Conservation (phyloP, 2,113 vertebrate genomes). For the Peromyscus maniculatus region DNA sequence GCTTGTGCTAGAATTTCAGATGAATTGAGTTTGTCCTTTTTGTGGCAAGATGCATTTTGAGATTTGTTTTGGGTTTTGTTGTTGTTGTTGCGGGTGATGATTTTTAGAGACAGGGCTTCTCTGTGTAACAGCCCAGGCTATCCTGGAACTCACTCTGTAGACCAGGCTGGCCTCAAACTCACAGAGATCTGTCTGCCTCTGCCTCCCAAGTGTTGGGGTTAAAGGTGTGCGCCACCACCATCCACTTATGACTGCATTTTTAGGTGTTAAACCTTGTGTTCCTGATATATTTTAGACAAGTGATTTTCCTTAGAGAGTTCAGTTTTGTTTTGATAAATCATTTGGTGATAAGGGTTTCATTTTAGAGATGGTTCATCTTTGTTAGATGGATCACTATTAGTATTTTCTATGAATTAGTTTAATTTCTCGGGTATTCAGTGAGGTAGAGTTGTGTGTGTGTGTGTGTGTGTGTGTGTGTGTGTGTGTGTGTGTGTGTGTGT, state of each 20-base stretch:
- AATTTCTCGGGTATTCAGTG: constrained; percentile 16
- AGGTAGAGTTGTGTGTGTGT: not conserved
- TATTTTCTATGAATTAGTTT: constrained; percentile 37
- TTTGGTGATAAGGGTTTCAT: constrained; percentile 5
- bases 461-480: not conserved
- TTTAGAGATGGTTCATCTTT: constrained; percentile 10
- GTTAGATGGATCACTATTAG: not conserved
- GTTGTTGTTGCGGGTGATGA: not conserved
- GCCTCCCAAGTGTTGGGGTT: not conserved
- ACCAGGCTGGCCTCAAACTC: not conserved
- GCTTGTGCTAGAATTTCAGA: constrained; percentile 4
- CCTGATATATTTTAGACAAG: not conserved
- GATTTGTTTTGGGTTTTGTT: not conserved
- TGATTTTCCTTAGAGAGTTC: not conserved
- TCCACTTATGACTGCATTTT: not conserved
- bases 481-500: not conserved
- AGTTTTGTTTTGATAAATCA: not conserved
- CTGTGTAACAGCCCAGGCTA: not conserved
- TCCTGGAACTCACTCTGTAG: not conserved
- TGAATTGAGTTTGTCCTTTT: constrained; percentile 48
- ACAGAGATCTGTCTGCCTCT: not conserved
- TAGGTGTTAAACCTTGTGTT: not conserved
- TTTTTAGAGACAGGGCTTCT: not conserved
- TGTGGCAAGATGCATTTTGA: constrained; percentile 3
- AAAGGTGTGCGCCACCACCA: not conserved